A percentile compares a stretch with the other conserved stretches of the same genome.
Evolutionary conservation across 2,888 invertebrate species (phyloP).

Genomic region (Orgyia antiqua): DNA sequence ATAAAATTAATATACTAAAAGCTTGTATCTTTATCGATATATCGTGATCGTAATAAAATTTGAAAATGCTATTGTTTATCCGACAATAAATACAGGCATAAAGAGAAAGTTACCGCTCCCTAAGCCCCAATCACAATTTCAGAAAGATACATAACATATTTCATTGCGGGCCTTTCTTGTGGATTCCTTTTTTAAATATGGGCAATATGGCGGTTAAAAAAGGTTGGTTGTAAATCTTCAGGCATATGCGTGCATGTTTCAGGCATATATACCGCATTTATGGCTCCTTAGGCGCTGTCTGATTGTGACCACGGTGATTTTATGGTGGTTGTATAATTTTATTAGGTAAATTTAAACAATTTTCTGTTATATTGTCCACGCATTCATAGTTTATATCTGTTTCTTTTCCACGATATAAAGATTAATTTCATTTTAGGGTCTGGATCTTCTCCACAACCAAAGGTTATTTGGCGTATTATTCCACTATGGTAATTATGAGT

Average conservation of each 20-base stretch:
- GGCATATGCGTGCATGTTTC: conserved; percentile 42
- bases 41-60: conserved; percentile 49
- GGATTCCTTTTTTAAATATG: conserved; percentile 34
- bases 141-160: conserved; percentile 62
- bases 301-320: conserved; percentile 21
- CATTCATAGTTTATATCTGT: conserved; percentile 1
- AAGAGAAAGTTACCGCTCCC: conserved; percentile 67
- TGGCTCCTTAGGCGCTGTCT: conserved; percentile 20
- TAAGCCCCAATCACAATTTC: conserved; percentile 68
- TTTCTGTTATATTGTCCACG: conserved; percentile 10
- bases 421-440: too few relatives aligned
- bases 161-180: conserved; percentile 35
- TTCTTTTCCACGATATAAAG: too few relatives aligned
- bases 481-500: too few relatives aligned
- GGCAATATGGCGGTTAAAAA: conserved; percentile 44
- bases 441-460: too few relatives aligned
- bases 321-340: conserved; percentile 20
- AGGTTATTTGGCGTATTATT: too few relatives aligned
- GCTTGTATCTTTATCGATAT: conserved; percentile 36
- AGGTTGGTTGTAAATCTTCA: conserved; percentile 55
- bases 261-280: conserved; percentile 32
- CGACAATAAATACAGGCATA: conserved; percentile 68
- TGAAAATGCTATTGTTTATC: conserved; percentile 65
- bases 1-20: conserved; percentile 29
- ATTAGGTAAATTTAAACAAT: conserved; percentile 13